phyloP scores from a whole-genome alignment of 2,797 vertebrate genomes.

The Catostomus latipinnis region DNA sequence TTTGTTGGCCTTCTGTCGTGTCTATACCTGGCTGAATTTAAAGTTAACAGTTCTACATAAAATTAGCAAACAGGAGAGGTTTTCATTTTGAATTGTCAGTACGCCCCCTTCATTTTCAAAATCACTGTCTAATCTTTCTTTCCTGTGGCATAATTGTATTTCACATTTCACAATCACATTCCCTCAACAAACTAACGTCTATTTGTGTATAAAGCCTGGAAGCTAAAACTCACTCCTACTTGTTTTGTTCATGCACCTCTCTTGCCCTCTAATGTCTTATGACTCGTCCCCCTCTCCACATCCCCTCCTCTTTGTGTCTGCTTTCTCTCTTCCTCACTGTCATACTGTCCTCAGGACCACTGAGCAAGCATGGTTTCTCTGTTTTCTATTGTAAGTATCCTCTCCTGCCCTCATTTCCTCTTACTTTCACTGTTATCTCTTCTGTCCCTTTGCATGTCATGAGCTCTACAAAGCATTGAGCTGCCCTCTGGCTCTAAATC shows the following conservation, averaged over 20 bases:
- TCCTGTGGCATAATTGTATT: too few species aligned
- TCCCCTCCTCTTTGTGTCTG: constrained; percentile 43
- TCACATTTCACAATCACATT: neutral
- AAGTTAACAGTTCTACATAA: too few species aligned
- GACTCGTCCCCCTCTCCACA: constrained; percentile 68
- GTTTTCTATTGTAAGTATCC: constrained; percentile 99
- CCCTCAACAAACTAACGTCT: constrained; percentile 44
- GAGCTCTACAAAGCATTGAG: constrained; percentile 1
- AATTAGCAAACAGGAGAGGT: too few species aligned
- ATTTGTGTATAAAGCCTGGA: constrained; percentile 31
- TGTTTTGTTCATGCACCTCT: constrained; percentile 63
- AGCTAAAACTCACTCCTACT: constrained; percentile 18
- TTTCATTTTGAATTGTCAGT: too few species aligned
- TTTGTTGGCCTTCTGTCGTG: too few species aligned
- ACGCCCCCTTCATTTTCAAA: too few species aligned
- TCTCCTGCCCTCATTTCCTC: constrained; percentile 42
- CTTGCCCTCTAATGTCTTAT: constrained; percentile 63
- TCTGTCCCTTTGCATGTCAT: neutral
- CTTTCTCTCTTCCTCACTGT: constrained; percentile 42
- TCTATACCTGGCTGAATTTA: too few species aligned
- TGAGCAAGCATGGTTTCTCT: constrained; percentile 98
- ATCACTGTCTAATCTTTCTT: too few species aligned
- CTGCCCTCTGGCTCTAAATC: constrained; percentile 5
- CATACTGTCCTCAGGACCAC: constrained; percentile 90
- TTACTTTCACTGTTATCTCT: constrained; percentile 26